phyloP scores from a whole-genome alignment of 2,888 invertebrate species.

The Podotricha telesiphe region DNA sequence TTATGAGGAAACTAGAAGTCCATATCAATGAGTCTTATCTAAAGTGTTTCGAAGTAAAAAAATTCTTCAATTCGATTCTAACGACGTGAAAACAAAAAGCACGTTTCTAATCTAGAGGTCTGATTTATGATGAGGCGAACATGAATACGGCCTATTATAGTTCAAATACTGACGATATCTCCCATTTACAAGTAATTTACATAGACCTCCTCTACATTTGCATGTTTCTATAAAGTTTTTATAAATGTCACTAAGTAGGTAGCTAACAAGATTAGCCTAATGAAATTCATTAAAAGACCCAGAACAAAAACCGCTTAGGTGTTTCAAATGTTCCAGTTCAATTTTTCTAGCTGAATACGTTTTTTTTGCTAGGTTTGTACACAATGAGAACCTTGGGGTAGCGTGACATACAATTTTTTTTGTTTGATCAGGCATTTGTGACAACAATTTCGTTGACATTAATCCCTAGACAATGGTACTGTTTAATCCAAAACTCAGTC shows the following conservation, averaged over 20 bases:
- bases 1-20: slow-evolving; percentile 64
- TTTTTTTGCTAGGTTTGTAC: slow-evolving; percentile 34
- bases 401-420: slow-evolving; percentile 71
- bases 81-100: slow-evolving; percentile 61
- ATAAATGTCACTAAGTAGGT: slow-evolving; percentile 74
- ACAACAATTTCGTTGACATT: slow-evolving; percentile 81
- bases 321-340: not conserved
- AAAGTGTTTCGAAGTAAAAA: slow-evolving; percentile 49
- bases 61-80: slow-evolving; percentile 39
- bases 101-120: slow-evolving; percentile 66
- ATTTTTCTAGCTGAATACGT: slow-evolving; percentile 41
- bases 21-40: slow-evolving; percentile 51
- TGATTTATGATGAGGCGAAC: slow-evolving; percentile 66
- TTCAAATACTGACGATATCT: slow-evolving; percentile 65
- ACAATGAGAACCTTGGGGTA: slow-evolving; percentile 45
- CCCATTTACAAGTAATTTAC: slow-evolving; percentile 77
- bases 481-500: slow-evolving; percentile 66
- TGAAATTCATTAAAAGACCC: slow-evolving; percentile 68
- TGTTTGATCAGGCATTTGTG: slow-evolving; percentile 82
- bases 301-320: no score
- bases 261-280: slow-evolving; percentile 77
- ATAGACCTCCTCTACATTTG: slow-evolving; percentile 75
- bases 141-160: slow-evolving; percentile 63
- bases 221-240: slow-evolving; percentile 76
- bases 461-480: slow-evolving; percentile 79